These are phyloP conservation scores for Psephotus haematonotus DNA, from an alignment of 2,113 vertebrate species.

Conservation along the genomic window DNA sequence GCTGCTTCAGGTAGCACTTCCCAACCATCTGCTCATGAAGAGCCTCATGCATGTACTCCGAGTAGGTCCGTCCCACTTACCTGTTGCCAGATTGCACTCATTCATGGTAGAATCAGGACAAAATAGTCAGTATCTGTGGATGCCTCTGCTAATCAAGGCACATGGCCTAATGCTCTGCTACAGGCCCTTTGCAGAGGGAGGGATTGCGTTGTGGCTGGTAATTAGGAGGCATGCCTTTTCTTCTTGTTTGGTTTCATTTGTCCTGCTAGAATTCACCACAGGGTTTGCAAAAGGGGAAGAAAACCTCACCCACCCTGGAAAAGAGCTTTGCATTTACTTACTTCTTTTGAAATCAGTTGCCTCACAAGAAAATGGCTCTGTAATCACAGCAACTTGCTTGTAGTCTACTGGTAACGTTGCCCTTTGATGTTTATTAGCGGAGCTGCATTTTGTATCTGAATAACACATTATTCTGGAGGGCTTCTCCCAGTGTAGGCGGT, in stretches of 20 bases:
- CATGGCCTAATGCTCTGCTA: neutral
- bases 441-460: neutral
- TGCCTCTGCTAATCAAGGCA: neutral
- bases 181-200: neutral
- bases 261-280: neutral
- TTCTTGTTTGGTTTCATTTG: neutral
- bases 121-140: neutral
- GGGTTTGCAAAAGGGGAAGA: neutral
- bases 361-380: neutral
- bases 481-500: accelerated
- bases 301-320: neutral
- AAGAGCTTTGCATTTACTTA: neutral
- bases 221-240: neutral
- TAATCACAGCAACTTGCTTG: neutral
- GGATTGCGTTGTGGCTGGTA: neutral
- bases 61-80: neutral
- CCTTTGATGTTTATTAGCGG: neutral
- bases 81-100: accelerated
- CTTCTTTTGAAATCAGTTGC: neutral
- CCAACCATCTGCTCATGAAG: neutral
- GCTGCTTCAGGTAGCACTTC: neutral
- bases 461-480: neutral
- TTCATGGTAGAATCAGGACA: neutral
- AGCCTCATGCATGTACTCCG: neutral
- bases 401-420: neutral